These are phyloP conservation scores for Tribolium freemani DNA, from an alignment of 2,888 invertebrate species.

Conservation along the genomic window DNA sequence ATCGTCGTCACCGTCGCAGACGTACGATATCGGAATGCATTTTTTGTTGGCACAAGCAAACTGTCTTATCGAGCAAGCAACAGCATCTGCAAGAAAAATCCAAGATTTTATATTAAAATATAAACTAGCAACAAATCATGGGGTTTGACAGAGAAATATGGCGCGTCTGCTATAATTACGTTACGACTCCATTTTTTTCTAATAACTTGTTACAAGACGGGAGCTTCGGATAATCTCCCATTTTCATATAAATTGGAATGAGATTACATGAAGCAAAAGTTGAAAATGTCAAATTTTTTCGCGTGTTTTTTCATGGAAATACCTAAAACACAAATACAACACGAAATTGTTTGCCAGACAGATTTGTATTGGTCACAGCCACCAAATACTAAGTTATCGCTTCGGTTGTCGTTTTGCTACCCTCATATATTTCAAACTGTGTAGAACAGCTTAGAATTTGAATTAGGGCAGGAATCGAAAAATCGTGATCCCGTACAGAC, in stretches of 20 bases:
- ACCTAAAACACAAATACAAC: slow-evolving; percentile 19
- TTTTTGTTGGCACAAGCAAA: slow-evolving; percentile 81
- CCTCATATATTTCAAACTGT: slow-evolving; percentile 28
- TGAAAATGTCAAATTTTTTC: neutral
- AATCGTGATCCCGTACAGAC: neutral
- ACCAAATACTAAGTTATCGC: slow-evolving; percentile 27
- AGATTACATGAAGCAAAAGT: slow-evolving; percentile 13
- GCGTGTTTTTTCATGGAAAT: slow-evolving; percentile 15
- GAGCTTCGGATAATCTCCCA: slow-evolving; percentile 19
- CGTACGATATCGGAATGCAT: slow-evolving; percentile 83
- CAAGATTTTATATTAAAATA: neutral
- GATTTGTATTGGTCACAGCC: slow-evolving; percentile 24
- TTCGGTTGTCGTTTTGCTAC: slow-evolving; percentile 23
- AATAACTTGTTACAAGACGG: slow-evolving; percentile 11
- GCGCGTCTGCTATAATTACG: slow-evolving; percentile 14
- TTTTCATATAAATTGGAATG: slow-evolving; percentile 34
- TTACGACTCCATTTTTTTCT: slow-evolving; percentile 7
- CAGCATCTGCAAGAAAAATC: slow-evolving; percentile 54
- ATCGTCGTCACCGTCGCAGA: slow-evolving; percentile 85
- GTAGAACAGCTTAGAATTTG: slow-evolving; percentile 26
- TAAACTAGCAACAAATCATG: slow-evolving; percentile 4
- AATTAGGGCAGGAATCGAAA: slow-evolving; percentile 20
- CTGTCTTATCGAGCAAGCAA: slow-evolving; percentile 76
- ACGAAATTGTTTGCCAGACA: slow-evolving; percentile 28
- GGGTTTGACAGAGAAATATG: slow-evolving; percentile 3